These are phyloP conservation scores for Caenorhabditis briggsae DNA, from an alignment of 1,140 invertebrate genomes.

Conservation along the genomic window DNA sequence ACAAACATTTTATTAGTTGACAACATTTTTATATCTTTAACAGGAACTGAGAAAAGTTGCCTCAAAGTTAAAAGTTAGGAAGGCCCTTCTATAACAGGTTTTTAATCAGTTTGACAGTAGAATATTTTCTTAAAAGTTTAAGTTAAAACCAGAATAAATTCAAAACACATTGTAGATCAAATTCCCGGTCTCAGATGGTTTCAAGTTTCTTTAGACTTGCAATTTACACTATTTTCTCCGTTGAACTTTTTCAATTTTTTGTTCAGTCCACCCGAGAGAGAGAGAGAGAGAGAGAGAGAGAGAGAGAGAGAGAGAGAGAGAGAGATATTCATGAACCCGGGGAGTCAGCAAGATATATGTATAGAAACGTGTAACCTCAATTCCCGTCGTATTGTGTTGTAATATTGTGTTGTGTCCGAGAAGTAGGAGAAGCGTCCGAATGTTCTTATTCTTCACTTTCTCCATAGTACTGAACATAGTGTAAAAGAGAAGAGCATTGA, in stretches of 20 bases:
- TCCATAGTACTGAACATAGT: neutral
- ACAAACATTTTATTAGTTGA: too few relatives aligned
- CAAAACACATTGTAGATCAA: too few relatives aligned
- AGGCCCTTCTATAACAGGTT: too few relatives aligned
- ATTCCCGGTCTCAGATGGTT: neutral
- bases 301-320: too few relatives aligned
- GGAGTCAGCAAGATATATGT: neutral
- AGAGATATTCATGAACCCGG: too few relatives aligned
- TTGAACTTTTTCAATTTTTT: neutral
- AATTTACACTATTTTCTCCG: neutral
- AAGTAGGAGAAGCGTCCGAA: neutral
- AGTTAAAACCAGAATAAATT: too few relatives aligned
- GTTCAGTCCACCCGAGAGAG: neutral
- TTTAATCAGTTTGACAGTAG: too few relatives aligned
- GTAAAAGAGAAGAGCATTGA: neutral
- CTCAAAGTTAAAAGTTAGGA: too few relatives aligned
- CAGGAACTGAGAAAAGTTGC: too few relatives aligned
- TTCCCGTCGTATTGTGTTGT: neutral
- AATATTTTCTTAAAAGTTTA: too few relatives aligned
- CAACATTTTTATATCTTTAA: too few relatives aligned
- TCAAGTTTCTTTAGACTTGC: neutral
- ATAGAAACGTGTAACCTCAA: conserved; percentile 9
- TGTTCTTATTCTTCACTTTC: neutral
- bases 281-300: too few relatives aligned
- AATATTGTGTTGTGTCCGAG: conserved; percentile 10